phyloP scores from a whole-genome alignment of 2,797 vertebrate species.

The Bradypus variegatus region DNA sequence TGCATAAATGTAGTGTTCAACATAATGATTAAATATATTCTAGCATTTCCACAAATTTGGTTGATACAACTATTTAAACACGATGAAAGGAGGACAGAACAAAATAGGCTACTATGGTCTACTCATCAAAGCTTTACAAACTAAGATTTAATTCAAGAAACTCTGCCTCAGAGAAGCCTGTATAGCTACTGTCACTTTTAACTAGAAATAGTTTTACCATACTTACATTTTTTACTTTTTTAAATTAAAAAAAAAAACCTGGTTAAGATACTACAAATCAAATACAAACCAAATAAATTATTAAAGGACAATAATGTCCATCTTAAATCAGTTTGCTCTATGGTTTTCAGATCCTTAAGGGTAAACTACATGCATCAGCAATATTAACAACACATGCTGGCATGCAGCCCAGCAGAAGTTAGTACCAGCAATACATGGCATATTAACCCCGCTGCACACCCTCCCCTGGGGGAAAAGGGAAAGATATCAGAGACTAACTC shows the following conservation, averaged over 20 bases:
- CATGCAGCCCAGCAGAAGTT: not conserved
- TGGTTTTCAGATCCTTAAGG: conserved; percentile 8
- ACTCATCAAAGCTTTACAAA: conserved; percentile 36
- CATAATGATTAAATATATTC: not conserved
- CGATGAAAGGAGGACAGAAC: not conserved
- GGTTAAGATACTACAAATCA: not conserved
- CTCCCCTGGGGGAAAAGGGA: not conserved
- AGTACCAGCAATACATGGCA: not conserved
- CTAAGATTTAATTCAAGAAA: conserved; percentile 44
- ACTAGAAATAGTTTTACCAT: conserved; percentile 1
- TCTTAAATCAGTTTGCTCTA: conserved; percentile 7
- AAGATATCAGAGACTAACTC: not conserved
- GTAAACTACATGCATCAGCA: not conserved
- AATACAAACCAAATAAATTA: conserved; percentile 14
- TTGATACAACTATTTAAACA: not conserved
- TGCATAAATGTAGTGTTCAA: not conserved
- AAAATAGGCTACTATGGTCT: conserved; percentile 7
- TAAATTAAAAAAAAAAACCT: not conserved
- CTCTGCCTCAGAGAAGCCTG: not conserved
- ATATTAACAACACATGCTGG: not conserved
- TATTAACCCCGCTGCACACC: not conserved
- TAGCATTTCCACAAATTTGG: conserved; percentile 14
- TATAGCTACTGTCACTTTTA: conserved; percentile 2
- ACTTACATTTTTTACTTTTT: conserved; percentile 1
- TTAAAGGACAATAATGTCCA: conserved; percentile 11